These are phyloP conservation scores for Meda fulgida DNA, from an alignment of 2,797 vertebrate genomes.

Conservation along the genomic window DNA sequence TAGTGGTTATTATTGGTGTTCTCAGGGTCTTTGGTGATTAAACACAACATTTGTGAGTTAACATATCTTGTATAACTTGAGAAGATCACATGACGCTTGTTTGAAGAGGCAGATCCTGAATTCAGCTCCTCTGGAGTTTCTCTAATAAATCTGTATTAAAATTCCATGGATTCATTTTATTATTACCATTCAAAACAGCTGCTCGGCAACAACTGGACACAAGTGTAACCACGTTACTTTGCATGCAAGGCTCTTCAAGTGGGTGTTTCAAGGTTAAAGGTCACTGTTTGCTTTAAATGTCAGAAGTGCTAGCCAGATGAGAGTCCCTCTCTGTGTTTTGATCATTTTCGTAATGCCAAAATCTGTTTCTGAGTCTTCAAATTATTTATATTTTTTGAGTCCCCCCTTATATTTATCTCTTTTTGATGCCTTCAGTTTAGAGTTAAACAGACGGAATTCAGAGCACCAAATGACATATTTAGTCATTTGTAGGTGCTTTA, in stretches of 20 bases:
- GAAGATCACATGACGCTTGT: neutral
- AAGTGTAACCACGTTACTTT: neutral
- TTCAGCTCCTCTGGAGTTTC: neutral
- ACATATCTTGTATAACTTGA: neutral
- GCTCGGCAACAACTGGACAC: slow-evolving; percentile 2
- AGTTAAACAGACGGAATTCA: neutral
- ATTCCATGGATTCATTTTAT: slow-evolving; percentile 10
- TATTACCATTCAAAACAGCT: slow-evolving; percentile 6
- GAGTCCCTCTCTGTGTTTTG: neutral
- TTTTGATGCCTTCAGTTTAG: neutral
- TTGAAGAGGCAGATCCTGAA: neutral
- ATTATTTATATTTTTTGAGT: slow-evolving; percentile 3
- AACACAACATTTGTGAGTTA: neutral
- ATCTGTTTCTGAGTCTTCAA: neutral
- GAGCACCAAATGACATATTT: neutral
- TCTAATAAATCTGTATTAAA: neutral
- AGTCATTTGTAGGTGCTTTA: neutral
- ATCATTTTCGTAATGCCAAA: neutral
- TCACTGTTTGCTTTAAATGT: slow-evolving; percentile 31
- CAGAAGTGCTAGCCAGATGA: neutral
- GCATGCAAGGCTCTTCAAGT: slow-evolving; percentile 2
- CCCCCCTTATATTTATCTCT: neutral
- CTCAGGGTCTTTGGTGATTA: neutral
- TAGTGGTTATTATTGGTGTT: neutral
- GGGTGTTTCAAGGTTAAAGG: slow-evolving; percentile 17